Evolutionary conservation across 2,113 vertebrate species (phyloP).

Genomic region (Antennarius striatus): DNA sequence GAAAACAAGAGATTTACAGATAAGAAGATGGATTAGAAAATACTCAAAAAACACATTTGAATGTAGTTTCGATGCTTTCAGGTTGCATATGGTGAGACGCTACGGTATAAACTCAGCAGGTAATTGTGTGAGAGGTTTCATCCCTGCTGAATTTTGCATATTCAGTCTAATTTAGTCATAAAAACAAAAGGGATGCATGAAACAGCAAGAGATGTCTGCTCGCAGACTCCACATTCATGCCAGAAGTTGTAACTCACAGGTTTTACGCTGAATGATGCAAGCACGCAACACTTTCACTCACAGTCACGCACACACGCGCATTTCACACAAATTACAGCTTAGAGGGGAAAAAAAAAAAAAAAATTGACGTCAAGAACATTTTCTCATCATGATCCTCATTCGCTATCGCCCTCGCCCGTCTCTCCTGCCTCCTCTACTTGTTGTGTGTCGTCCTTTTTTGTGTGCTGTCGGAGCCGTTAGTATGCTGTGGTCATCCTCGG

Average conservation of each 20-base stretch:
- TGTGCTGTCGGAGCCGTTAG: constrained; percentile 53
- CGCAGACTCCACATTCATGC: too few species aligned
- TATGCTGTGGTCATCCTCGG: constrained; percentile 60
- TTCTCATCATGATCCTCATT: constrained; percentile 45
- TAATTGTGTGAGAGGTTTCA: too few species aligned
- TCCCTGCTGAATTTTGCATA: too few species aligned
- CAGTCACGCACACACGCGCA: not conserved
- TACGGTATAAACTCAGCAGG: too few species aligned
- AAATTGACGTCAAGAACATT: constrained; percentile 49
- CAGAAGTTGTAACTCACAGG: constrained; percentile 12
- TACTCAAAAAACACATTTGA: too few species aligned
- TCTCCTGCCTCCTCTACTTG: constrained; percentile 32
- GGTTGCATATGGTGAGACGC: too few species aligned
- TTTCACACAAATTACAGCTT: not conserved
- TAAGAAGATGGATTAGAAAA: too few species aligned
- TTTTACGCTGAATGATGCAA: constrained; percentile 12
- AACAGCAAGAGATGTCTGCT: too few species aligned
- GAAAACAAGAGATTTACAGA: too few species aligned
- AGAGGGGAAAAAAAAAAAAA: constrained; percentile 16
- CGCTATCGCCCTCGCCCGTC: constrained; percentile 3
- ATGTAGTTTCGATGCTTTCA: too few species aligned
- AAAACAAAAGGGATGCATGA: too few species aligned
- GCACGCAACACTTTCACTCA: not conserved
- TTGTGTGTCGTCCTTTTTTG: constrained; percentile 10
- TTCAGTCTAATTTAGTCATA: too few species aligned